Evolutionary conservation across 2,888 invertebrate species (phyloP), one percentile per base, ranked within the genome.

Genomic region (Trissoscelio sp.): DNA sequence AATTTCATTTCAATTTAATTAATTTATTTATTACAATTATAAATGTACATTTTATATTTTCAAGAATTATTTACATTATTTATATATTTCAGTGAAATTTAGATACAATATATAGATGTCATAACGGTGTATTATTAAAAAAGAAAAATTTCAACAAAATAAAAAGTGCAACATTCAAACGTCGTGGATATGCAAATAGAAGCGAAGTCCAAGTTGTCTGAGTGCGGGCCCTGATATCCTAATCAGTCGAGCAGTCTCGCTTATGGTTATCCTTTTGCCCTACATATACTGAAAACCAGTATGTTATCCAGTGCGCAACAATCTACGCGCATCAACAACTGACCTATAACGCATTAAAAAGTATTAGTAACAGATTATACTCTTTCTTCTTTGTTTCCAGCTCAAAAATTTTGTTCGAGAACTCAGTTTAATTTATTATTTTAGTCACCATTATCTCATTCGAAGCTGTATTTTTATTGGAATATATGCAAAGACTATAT

Each of bases 291-390:
- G 14, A 16, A 46, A 78, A 79, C 79, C 79, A 79, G 73, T 79
- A 73, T 79, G 62, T 69, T 67, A 73, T 79, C 73, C 73, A 79
- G 73, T 69, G 79, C 79, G 79, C 79, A 79, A 79, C 73, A 37
- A 79, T 79, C 79, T 74, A 28, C 55, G 73, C 79, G 73, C 79
- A 79, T 79, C 79, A 74, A 79, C 73, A 79, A 79, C 79, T 79
- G 73, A 79, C 79, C 79, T 79, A 79, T 79, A 79, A 79, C 79
- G 51, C 67, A 74, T 79, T 73, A 62, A 73, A 79, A 73, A 79
- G 58, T 74, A 73, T 67, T 53, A 44, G 60, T 53, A 73, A 60
- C 58, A 14, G 37, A 14, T 70, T 62, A 64, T 28, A 46, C 31
- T 57, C 20, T 39, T 67, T 42, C 53, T 24, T 46, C 42, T 44